Evolutionary conservation across 2,888 invertebrate genomes (phyloP).

Genomic region (Dioctria rufipes): DNA sequence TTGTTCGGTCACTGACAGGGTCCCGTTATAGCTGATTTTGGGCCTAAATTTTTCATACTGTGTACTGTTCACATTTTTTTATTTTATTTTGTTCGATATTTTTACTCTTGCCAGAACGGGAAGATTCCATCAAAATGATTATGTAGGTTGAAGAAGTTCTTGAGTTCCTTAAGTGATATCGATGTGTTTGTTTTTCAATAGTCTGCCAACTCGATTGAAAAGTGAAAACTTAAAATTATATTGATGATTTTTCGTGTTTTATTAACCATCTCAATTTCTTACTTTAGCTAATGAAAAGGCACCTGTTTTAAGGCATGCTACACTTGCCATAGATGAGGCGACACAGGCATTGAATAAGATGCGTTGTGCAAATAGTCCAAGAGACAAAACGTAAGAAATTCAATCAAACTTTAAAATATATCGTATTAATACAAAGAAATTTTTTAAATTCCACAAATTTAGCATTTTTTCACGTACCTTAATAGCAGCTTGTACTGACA

Average conservation of each 20-base stretch:
- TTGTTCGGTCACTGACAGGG: too few species aligned
- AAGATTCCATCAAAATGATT: too few species aligned
- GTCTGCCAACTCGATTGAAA: too few species aligned
- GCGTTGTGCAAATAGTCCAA: conserved; percentile 88
- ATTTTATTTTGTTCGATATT: too few species aligned
- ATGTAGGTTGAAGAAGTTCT: too few species aligned
- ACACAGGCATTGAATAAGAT: conserved; percentile 96
- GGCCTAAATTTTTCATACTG: too few species aligned
- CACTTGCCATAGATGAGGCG: conserved; percentile 96
- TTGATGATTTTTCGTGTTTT: background rate
- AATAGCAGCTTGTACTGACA: conserved; percentile 94
- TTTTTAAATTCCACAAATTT: conserved; percentile 55
- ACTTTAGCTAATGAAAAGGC: conserved; percentile 69
- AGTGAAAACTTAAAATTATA: too few species aligned
- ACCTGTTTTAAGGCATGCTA: conserved; percentile 70
- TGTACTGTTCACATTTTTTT: too few species aligned
- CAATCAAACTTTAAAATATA: background rate
- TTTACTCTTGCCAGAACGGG: too few species aligned
- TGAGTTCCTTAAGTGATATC: too few species aligned
- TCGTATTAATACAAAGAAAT: conserved; percentile 10
- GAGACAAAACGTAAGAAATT: conserved; percentile 74
- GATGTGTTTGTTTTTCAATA: too few species aligned
- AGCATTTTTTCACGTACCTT: conserved; percentile 78
- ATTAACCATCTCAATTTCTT: background rate
- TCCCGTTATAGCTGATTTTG: too few species aligned